phyloP scores from a whole-genome alignment of 2,113 vertebrate genomes.

The Chloroceryle aenea region DNA sequence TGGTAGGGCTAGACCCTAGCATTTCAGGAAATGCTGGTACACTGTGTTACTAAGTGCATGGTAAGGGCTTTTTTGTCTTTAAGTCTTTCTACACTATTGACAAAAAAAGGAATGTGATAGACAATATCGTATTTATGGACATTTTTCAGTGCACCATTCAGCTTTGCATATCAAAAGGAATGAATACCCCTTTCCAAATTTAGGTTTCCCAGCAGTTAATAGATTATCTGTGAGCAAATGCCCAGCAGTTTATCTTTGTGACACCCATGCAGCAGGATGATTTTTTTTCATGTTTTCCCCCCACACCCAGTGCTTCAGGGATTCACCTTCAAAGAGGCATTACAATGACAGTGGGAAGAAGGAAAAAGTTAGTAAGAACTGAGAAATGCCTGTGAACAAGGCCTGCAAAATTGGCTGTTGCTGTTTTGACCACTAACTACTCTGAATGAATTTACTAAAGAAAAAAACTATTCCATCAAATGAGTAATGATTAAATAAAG shows the following conservation, averaged over 20 bases:
- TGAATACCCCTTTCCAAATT: not conserved
- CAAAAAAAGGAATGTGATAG: not conserved
- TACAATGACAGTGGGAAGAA: not conserved
- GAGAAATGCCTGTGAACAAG: not conserved
- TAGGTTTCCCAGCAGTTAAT: not conserved
- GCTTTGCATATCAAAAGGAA: not conserved
- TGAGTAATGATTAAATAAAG: not conserved
- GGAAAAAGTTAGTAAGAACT: not conserved
- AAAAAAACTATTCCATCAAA: not conserved
- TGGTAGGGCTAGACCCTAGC: not conserved
- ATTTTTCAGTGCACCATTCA: not conserved
- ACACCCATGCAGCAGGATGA: not conserved
- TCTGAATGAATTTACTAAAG: not conserved
- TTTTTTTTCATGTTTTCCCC: not conserved
- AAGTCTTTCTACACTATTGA: not conserved
- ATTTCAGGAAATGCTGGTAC: not conserved
- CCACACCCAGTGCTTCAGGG: not conserved
- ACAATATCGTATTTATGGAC: not conserved
- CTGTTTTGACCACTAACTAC: not conserved
- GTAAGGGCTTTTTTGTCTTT: not conserved
- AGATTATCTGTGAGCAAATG: not conserved
- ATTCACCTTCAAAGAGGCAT: not conserved
- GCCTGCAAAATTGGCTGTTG: not conserved
- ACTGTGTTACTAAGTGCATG: not conserved
- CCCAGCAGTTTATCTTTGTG: not conserved